These are phyloP conservation scores for Addax nasomaculatus DNA, from an alignment of 2,113 vertebrate genomes.

Conservation along the genomic window DNA sequence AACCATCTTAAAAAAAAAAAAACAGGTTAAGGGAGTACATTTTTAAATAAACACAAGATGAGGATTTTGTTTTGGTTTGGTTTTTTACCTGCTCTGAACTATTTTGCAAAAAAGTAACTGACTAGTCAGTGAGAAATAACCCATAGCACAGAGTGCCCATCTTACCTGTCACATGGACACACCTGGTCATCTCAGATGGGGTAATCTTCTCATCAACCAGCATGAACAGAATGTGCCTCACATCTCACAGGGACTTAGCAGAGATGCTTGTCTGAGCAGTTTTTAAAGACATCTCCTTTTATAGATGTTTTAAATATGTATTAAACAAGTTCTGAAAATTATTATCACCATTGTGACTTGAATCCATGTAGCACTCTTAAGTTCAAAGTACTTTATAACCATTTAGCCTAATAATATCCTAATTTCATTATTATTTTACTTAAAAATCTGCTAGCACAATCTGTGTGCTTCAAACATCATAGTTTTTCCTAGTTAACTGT, in stretches of 20 bases:
- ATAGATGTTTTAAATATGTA: not conserved
- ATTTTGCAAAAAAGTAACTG: not conserved
- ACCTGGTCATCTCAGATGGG: not conserved
- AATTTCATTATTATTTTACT: not conserved
- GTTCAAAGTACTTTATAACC: not conserved
- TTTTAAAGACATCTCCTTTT: not conserved
- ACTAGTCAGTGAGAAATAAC: not conserved
- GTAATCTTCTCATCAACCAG: not conserved
- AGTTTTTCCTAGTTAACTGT: not conserved
- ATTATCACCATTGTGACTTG: not conserved
- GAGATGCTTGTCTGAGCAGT: not conserved
- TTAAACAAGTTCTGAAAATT: slow-evolving; percentile 7
- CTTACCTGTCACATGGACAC: not conserved
- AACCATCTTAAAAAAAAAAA: slow-evolving; percentile 81
- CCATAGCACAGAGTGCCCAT: not conserved
- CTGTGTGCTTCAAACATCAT: not conserved
- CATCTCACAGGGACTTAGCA: not conserved
- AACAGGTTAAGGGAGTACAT: accelerated
- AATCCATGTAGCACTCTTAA: not conserved
- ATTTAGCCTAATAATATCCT: not conserved
- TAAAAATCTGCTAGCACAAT: not conserved
- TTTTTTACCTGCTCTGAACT: not conserved
- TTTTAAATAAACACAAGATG: not conserved
- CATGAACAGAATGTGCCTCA: not conserved
- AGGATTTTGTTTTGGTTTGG: not conserved